Conservation (phyloP, 2,113 vertebrate genomes). For the Pyxicephalus adspersus region DNA sequence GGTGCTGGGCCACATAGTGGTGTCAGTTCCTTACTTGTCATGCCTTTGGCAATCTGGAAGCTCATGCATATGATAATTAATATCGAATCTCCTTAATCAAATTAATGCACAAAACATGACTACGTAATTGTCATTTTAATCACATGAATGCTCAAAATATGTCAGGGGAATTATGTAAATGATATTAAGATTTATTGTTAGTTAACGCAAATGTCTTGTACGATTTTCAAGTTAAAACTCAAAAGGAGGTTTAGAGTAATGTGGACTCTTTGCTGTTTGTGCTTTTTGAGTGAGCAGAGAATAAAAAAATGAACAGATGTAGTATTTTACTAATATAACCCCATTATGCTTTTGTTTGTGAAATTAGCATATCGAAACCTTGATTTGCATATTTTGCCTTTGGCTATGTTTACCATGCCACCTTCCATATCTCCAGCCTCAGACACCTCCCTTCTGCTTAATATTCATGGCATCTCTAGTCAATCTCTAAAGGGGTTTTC, state of each 20-base stretch:
- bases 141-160: slow-evolving; percentile 46
- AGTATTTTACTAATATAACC: too few relatives aligned
- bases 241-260: not conserved
- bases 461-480: too few relatives aligned
- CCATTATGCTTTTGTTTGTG: too few relatives aligned
- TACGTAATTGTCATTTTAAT: slow-evolving; percentile 53
- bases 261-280: too few relatives aligned
- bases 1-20: not conserved
- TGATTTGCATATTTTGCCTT: too few relatives aligned
- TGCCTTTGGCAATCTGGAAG: slow-evolving; percentile 28
- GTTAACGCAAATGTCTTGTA: slow-evolving; percentile 17
- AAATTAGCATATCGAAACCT: too few relatives aligned
- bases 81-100: slow-evolving; percentile 50
- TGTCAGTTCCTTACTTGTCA: slow-evolving; percentile 33
- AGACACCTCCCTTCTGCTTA: too few relatives aligned
- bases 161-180: slow-evolving; percentile 51
- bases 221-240: slow-evolving; percentile 18
- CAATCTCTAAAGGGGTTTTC: too few relatives aligned
- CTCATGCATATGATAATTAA: slow-evolving; percentile 56
- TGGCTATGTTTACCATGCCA: too few relatives aligned
- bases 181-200: slow-evolving; percentile 38
- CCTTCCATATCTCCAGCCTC: too few relatives aligned
- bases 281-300: too few relatives aligned
- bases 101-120: slow-evolving; percentile 55
- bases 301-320: too few relatives aligned